Percentiles rank a stretch among this genome's conserved stretches.
Evolutionary conservation across 2,113 vertebrate genomes (phyloP).

Genomic region (Calyptomena viridis): DNA sequence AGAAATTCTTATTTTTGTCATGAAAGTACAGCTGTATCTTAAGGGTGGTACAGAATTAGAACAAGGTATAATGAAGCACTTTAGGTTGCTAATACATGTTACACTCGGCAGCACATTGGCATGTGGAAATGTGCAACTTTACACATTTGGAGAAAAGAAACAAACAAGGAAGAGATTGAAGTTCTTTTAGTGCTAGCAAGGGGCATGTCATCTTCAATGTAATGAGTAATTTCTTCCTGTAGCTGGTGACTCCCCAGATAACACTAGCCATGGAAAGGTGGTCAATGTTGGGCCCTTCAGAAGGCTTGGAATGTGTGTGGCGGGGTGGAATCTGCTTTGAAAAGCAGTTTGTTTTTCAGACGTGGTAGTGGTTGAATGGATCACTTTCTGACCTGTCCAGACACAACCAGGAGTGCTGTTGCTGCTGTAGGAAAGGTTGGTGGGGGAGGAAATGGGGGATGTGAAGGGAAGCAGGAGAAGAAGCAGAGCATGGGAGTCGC

Average conservation of each 20-base stretch:
- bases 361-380: background rate
- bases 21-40: conserved; percentile 3
- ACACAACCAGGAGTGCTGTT: background rate
- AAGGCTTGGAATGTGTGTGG: background rate
- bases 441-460: rapidly evolving
- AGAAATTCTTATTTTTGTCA: conserved; percentile 46
- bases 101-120: background rate
- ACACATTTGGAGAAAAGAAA: background rate
- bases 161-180: background rate
- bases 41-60: conserved; percentile 8
- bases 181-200: background rate
- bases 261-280: background rate
- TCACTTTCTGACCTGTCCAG: background rate
- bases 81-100: background rate
- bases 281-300: background rate
- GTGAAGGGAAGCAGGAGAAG: background rate
- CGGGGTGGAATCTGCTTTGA: background rate
- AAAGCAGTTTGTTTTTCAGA: background rate
- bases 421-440: background rate
- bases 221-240: background rate
- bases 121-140: background rate
- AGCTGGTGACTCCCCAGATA: background rate
- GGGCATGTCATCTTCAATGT: background rate
- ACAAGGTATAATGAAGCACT: background rate
- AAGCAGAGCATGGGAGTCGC: background rate